Conservation (phyloP, 1,140 invertebrate species). For the Mylabris phalerata region DNA sequence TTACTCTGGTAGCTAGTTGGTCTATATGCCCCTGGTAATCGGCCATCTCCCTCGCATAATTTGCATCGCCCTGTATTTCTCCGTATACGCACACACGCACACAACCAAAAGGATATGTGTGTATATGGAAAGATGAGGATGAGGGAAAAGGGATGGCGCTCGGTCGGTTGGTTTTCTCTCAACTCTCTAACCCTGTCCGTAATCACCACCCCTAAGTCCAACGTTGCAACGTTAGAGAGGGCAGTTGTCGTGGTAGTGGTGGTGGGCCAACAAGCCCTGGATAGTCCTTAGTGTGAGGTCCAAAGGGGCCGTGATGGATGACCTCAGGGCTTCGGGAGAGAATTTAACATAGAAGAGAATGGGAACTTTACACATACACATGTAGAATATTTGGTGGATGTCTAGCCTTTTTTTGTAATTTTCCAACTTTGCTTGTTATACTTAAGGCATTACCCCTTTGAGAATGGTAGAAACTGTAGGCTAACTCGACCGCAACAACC, state of each 20-base stretch:
- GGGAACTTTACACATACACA: too few species aligned
- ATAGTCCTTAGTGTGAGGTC: slow-evolving; percentile 33
- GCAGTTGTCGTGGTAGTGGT: not conserved
- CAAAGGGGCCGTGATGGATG: slow-evolving; percentile 36
- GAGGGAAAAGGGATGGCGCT: slow-evolving; percentile 13
- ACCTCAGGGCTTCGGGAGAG: slow-evolving; percentile 33
- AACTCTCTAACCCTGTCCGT: too few species aligned
- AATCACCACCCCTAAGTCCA: slow-evolving; percentile 26
- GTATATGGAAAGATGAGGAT: slow-evolving; percentile 25
- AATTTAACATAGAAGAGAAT: slow-evolving; percentile 4
- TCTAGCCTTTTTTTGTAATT: slow-evolving; percentile 28
- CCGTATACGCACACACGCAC: slow-evolving; percentile 1
- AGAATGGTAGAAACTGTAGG: slow-evolving; percentile 1
- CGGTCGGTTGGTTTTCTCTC: too few species aligned
- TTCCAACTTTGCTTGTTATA: slow-evolving; percentile 31
- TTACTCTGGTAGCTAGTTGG: slow-evolving; percentile 10
- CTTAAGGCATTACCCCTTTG: slow-evolving; percentile 33
- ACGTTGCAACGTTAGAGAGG: slow-evolving; percentile 15
- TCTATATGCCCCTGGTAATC: slow-evolving; percentile 1
- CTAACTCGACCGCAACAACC: too few species aligned
- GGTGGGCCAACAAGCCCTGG: slow-evolving; percentile 19
- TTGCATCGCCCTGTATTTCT: slow-evolving; percentile 25
- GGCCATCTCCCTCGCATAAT: slow-evolving; percentile 27
- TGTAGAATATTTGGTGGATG: not conserved
- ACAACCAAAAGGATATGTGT: not conserved